phyloP scores from a whole-genome alignment of 1,140 invertebrate genomes.

The Maniola jurtina region DNA sequence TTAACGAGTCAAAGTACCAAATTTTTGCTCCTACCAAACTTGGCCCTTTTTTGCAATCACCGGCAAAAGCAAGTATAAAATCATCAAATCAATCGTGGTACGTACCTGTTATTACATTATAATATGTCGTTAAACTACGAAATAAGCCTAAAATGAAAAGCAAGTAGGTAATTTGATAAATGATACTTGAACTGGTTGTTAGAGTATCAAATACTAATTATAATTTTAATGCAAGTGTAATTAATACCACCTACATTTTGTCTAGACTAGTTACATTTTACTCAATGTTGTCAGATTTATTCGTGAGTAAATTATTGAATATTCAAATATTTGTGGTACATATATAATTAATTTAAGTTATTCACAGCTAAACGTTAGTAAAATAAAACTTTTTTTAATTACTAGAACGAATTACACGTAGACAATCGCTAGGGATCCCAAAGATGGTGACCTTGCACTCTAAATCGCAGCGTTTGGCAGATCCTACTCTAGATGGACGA shows the following conservation, averaged over 20 bases:
- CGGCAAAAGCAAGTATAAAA: background rate
- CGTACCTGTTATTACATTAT: no score
- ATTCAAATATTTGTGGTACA: constrained; percentile 1
- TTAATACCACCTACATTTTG: constrained; percentile 7
- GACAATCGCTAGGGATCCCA: no score
- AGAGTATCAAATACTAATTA: constrained; percentile 1
- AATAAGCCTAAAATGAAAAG: background rate
- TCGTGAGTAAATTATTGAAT: background rate
- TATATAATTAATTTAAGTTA: no score
- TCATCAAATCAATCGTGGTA: no score
- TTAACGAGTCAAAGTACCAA: no score
- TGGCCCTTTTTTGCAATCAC: background rate
- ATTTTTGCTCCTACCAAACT: background rate
- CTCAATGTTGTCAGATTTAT: constrained; percentile 3
- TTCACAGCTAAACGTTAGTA: no score
- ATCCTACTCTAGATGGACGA: no score
- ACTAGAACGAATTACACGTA: no score
- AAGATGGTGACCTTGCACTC: no score
- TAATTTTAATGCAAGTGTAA: constrained; percentile 1
- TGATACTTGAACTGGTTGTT: background rate
- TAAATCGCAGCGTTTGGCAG: no score
- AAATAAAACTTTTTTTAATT: no score
- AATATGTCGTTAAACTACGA: no score
- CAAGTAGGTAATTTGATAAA: background rate
- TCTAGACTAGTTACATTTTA: background rate